These are phyloP conservation scores for Luidia sarsii DNA, from an alignment of 53 echinoderm and acorn worm genomes.

Conservation along the genomic window DNA sequence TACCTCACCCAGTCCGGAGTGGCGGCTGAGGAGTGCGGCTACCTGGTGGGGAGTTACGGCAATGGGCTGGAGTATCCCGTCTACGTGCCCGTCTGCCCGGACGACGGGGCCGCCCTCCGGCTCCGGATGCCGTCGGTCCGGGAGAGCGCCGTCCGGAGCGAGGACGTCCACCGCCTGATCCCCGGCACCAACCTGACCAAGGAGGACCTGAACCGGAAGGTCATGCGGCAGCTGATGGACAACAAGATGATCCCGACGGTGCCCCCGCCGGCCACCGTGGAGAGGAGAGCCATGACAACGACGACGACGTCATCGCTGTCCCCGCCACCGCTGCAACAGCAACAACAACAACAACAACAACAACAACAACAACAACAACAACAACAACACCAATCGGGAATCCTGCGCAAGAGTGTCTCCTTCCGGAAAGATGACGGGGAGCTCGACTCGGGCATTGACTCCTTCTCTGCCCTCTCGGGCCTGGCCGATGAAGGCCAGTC, in stretches of 20 bases:
- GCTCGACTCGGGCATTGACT: constrained; percentile 75
- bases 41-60: constrained; percentile 24
- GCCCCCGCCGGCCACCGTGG: not conserved
- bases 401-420: constrained; percentile 65
- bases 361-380: too few relatives aligned
- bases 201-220: constrained; percentile 85
- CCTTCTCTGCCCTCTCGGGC: constrained; percentile 3
- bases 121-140: constrained; percentile 45
- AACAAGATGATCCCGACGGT: constrained; percentile 72
- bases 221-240: constrained; percentile 90
- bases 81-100: constrained; percentile 63
- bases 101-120: not conserved
- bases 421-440: constrained; percentile 63
- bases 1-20: not conserved
- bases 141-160: constrained; percentile 70
- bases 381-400: constrained; percentile 26
- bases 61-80: constrained; percentile 23
- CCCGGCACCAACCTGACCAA: constrained; percentile 95
- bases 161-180: constrained; percentile 73
- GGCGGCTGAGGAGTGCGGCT: constrained; percentile 14
- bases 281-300: constrained; percentile 10
- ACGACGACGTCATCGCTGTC: too few relatives aligned
- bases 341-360: too few relatives aligned
- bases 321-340: too few relatives aligned
- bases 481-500: constrained; percentile 22